Conservation (phyloP, 2,113 vertebrate genomes). For the Ptyas mucosa region DNA sequence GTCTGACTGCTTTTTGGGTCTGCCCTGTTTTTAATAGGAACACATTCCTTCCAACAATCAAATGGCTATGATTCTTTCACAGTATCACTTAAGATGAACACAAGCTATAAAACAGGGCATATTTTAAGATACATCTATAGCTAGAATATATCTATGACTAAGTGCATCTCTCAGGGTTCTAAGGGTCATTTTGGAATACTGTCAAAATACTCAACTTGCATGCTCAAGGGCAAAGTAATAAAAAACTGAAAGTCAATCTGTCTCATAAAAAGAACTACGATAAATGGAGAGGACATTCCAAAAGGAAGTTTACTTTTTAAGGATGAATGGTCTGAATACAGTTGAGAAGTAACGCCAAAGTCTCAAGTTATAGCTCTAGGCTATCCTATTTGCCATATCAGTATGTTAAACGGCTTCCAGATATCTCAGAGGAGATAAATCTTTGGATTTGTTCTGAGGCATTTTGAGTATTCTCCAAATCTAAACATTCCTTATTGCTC, state of each 20-base stretch:
- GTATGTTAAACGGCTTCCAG: not conserved
- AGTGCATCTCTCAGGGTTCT: not conserved
- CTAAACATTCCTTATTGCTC: not conserved
- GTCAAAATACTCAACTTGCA: not conserved
- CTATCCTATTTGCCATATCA: not conserved
- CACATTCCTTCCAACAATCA: not conserved
- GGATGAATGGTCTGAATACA: not conserved
- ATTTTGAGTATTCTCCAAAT: not conserved
- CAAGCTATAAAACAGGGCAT: not conserved
- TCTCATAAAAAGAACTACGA: not conserved
- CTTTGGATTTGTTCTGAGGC: not conserved
- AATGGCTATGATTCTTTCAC: not conserved
- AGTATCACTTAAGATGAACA: not conserved
- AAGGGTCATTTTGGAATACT: not conserved
- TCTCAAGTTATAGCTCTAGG: not conserved
- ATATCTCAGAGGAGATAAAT: not conserved
- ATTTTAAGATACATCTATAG: not conserved
- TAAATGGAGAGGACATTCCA: rapidly evolving
- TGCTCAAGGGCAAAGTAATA: not conserved
- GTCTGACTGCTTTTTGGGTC: not conserved
- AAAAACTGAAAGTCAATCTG: not conserved
- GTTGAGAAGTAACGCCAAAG: not conserved
- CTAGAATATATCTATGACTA: not conserved
- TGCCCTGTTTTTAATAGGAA: not conserved
- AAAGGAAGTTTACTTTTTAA: not conserved